phyloP scores from a whole-genome alignment of 2,797 vertebrate species.

The Myotis planiceps region DNA sequence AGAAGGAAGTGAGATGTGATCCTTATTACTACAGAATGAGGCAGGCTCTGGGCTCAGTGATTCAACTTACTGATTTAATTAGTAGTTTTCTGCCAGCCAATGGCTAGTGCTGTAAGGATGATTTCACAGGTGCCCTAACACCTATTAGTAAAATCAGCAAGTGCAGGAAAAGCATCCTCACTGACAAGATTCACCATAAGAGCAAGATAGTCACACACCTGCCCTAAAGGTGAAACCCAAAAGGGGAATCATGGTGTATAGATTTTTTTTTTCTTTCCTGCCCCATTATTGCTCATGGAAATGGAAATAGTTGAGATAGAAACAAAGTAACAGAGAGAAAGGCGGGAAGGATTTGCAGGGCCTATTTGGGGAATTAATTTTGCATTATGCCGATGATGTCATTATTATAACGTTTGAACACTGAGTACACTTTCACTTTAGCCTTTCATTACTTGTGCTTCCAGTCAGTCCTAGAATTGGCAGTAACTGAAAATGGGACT shows the following conservation, averaged over 20 bases:
- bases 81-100: not conserved
- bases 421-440: not conserved
- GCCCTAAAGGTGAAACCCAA: not conserved
- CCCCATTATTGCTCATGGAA: not conserved
- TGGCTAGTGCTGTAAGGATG: not conserved
- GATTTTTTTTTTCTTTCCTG: not conserved
- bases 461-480: not conserved
- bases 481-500: not conserved
- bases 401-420: not conserved
- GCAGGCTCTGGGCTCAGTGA: not conserved
- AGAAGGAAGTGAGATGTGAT: not conserved
- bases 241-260: not conserved
- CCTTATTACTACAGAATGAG: not conserved
- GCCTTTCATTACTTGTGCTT: not conserved
- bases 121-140: not conserved
- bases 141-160: not conserved
- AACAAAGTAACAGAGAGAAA: not conserved
- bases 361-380: not conserved
- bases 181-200: not conserved
- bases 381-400: not conserved
- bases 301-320: not conserved
- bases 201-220: not conserved
- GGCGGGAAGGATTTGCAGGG: not conserved
- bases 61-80: not conserved
- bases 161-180: not conserved